Base-by-base conservation (phyloP, 2,888 invertebrate genomes). In the Formica aserva region DNA sequence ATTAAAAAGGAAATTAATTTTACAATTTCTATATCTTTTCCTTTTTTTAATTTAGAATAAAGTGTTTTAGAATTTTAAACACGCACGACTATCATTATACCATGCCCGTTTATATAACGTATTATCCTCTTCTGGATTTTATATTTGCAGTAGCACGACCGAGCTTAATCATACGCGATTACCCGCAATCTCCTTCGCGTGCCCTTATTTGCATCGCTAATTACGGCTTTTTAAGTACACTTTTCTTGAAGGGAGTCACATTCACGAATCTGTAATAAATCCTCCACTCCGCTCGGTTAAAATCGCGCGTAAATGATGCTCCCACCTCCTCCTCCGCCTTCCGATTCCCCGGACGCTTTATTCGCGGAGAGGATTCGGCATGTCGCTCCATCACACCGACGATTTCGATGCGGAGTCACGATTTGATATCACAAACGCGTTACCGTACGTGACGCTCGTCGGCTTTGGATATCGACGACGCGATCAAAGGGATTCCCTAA, bases 361-460 rank as follows among this genome's bases (percentile, higher is more conserved):
- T 41, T 38, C 67, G 48, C n/a, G 69, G 38, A 52, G 18, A 26
- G 18, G 38, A 35, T 67, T 67, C 15, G 41, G 67, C 62, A 45
- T 35, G 76, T 22, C 67, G 52, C 13, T 3, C 26, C 67, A 29
- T 18, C 67, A 22, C 66, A 55, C n/a, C 57, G 60, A 60, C 71
- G 78, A 80, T 71, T 71, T 71, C 71, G 71, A 80, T 80, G 78
- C 78, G 71, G 9, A 62, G 78, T 71, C 78, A 71, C 78, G 78
- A 80, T 71, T 80, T 80, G 60, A 71, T 78, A 78, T 80, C 78
- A 45, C 78, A 80, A 80, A 71, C 78, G 78, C 78, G 71, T 77
- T 77, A 80, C 71, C 78, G 78, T 78, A 71, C 78, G 78, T 71
- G 78, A 80, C 71, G 71, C 32, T 62, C 78, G 71, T 48, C 78